Conservation (phyloP, 2,113 vertebrate species). For the Toxotes jaculatrix region DNA sequence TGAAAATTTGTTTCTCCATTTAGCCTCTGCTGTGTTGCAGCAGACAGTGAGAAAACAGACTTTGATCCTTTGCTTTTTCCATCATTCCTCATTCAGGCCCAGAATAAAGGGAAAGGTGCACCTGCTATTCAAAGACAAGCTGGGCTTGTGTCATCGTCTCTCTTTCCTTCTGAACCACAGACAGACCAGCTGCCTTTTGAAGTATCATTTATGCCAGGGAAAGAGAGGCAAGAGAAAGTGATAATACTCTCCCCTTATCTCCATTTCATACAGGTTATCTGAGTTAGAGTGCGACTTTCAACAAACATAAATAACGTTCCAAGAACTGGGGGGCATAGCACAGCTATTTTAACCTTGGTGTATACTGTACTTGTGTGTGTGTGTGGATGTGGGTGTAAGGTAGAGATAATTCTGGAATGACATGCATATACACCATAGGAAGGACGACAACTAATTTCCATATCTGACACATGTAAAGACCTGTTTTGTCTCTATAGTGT, state of each 20-base stretch:
- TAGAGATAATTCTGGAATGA: constrained; percentile 37
- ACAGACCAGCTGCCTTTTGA: constrained; percentile 75
- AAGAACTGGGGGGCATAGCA: constrained; percentile 22
- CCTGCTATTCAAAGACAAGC: constrained; percentile 80
- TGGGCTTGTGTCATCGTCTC: constrained; percentile 69
- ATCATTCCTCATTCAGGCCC: constrained; percentile 66
- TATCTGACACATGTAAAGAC: constrained; percentile 62
- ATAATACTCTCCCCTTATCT: constrained; percentile 62
- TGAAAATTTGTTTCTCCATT: constrained; percentile 64
- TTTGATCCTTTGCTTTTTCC: constrained; percentile 79
- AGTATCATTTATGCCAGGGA: constrained; percentile 69
- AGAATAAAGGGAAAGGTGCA: constrained; percentile 74
- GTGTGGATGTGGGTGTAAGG: constrained; percentile 9
- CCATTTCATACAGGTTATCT: constrained; percentile 67
- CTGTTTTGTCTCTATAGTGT: constrained; percentile 65
- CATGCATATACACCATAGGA: constrained; percentile 23
- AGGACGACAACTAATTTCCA: constrained; percentile 50
- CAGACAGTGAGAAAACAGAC: constrained; percentile 63
- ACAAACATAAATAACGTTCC: constrained; percentile 59
- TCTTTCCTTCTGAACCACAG: constrained; percentile 66
- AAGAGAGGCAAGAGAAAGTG: constrained; percentile 45
- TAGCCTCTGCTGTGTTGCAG: constrained; percentile 58
- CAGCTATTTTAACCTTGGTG: constrained; percentile 54
- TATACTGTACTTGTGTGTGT: constrained; percentile 33
- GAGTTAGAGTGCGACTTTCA: constrained; percentile 58